Conservation (phyloP, 2,888 invertebrate species). For the Pherbina coryleti region DNA sequence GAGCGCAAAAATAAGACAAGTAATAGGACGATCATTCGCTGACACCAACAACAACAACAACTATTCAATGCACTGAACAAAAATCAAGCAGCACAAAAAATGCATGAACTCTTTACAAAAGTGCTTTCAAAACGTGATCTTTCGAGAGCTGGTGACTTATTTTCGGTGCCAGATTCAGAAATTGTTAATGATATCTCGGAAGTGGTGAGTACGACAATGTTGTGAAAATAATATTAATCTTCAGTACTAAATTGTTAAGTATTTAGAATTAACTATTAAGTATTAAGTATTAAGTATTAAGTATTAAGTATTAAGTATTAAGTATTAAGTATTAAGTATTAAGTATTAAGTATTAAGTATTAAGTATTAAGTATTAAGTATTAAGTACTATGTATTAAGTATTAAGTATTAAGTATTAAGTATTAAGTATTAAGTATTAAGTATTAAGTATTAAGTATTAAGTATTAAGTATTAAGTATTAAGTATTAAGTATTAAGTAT, state of each 20-base stretch:
- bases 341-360: too few species aligned
- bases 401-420: too few species aligned
- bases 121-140: conserved; percentile 91
- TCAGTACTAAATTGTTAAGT: not conserved
- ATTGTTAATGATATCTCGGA: conserved; percentile 88
- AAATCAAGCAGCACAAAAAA: conserved; percentile 68
- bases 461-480: too few species aligned
- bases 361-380: too few species aligned
- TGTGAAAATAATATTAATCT: not conserved
- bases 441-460: too few species aligned
- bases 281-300: not conserved
- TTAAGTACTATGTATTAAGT: too few species aligned
- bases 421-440: too few species aligned
- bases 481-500: too few species aligned
- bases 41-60: not conserved
- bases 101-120: conserved; percentile 93
- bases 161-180: conserved; percentile 86
- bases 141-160: conserved; percentile 91
- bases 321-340: too few species aligned
- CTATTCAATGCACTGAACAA: not conserved
- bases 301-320: too few species aligned
- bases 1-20: not conserved
- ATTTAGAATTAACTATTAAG: not conserved
- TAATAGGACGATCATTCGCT: not conserved
- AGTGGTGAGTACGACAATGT: conserved; percentile 75